These are phyloP conservation scores for Actenoides lindsayi DNA, from an alignment of 2,113 vertebrate genomes.

Conservation along the genomic window DNA sequence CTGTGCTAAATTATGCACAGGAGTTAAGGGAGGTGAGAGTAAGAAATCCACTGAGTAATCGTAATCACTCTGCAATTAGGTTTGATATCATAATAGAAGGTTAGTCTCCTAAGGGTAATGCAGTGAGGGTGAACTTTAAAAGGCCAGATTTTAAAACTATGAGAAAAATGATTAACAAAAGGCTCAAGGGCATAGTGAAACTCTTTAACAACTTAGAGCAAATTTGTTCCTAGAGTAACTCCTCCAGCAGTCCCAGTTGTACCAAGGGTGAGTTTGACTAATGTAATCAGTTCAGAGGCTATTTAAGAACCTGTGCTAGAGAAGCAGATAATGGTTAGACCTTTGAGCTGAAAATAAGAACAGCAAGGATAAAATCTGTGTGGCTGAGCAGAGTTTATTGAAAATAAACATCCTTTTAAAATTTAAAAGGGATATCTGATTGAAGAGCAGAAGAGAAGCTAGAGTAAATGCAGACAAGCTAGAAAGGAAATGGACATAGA, in stretches of 20 bases:
- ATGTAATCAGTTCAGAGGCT: constrained; percentile 28
- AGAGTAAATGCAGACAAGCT: not conserved
- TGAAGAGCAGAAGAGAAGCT: not conserved
- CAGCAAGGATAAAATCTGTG: constrained; percentile 1
- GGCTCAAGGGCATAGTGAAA: constrained; percentile 69
- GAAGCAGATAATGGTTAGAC: constrained; percentile 20
- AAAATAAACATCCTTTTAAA: constrained; percentile 44
- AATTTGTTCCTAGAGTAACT: constrained; percentile 52
- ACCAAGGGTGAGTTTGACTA: constrained; percentile 53
- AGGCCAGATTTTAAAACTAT: constrained; percentile 64
- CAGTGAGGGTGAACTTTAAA: constrained; percentile 69
- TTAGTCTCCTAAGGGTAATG: constrained; percentile 58
- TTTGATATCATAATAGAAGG: constrained; percentile 73
- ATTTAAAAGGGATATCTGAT: not conserved
- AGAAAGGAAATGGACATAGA: not conserved
- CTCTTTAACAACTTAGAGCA: constrained; percentile 43
- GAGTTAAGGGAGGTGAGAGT: constrained; percentile 54
- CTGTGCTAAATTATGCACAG: constrained; percentile 46
- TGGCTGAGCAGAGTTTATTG: not conserved
- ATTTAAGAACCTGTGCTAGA: constrained; percentile 25
- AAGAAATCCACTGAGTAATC: constrained; percentile 63
- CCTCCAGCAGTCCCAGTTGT: not conserved
- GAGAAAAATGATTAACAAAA: constrained; percentile 63
- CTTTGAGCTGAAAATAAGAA: constrained; percentile 36
- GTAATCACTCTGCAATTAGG: constrained; percentile 62